phyloP scores from a whole-genome alignment of 1,140 invertebrate genomes.

The Bombus vancouverensis region DNA sequence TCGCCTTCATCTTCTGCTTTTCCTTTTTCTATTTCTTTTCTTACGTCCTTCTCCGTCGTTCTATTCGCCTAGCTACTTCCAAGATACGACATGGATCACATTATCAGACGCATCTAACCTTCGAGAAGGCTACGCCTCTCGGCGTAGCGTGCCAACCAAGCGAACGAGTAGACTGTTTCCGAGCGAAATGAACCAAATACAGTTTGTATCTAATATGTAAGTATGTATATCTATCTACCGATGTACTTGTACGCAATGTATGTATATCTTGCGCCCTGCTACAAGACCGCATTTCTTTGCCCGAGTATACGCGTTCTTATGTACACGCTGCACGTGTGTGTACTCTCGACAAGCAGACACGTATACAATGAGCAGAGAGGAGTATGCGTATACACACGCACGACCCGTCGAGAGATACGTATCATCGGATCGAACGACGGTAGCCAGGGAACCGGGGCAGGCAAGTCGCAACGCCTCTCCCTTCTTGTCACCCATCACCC shows the following conservation, averaged over 20 bases:
- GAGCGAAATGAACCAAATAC: constrained; percentile 45
- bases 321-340: neutral
- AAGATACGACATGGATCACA: constrained; percentile 65
- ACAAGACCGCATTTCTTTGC: constrained; percentile 11
- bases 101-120: constrained; percentile 70
- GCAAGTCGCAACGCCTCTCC: constrained; percentile 44
- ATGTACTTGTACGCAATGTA: neutral
- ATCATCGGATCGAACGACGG: constrained; percentile 65
- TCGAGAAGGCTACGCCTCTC: constrained; percentile 65
- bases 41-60: neutral
- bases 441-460: constrained; percentile 65
- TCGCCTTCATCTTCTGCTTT: neutral
- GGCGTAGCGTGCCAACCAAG: constrained; percentile 45
- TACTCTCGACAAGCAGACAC: neutral
- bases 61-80: constrained; percentile 29
- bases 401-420: constrained; percentile 54
- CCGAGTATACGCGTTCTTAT: neutral
- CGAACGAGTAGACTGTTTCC: constrained; percentile 43
- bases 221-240: neutral
- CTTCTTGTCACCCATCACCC: constrained; percentile 29
- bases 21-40: constrained; percentile 15
- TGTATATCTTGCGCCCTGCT: neutral
- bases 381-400: constrained; percentile 1
- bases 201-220: neutral
- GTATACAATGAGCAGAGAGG: neutral